A percentile compares a stretch with the other conserved stretches of the same genome.
Evolutionary conservation across 2,113 vertebrate genomes (phyloP).

Genomic region (Grammomys dolichurus): DNA sequence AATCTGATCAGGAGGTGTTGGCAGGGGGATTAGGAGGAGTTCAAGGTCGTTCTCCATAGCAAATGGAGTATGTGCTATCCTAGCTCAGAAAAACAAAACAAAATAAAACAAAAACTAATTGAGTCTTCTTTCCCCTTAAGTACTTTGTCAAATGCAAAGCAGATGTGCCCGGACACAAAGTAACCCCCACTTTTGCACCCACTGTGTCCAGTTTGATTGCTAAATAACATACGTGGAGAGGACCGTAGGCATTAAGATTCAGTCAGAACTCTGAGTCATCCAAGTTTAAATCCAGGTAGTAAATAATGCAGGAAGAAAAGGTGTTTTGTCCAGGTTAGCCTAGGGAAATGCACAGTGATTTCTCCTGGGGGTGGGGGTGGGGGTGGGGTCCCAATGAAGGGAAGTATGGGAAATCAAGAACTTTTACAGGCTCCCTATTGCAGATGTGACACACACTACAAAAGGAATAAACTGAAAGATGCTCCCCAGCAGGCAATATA

Average conservation of each 20-base stretch:
- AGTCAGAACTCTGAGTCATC: not conserved
- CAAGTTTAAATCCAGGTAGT: constrained; percentile 31
- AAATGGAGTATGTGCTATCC: not conserved
- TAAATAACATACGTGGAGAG: constrained; percentile 19
- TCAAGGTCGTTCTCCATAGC: not conserved
- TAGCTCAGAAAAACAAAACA: not conserved
- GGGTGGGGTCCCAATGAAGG: not conserved
- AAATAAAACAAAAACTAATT: not conserved
- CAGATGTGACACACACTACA: not conserved
- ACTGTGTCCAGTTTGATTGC: not conserved
- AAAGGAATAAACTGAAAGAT: constrained; percentile 22
- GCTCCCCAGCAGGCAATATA: not conserved
- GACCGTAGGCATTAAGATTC: not conserved
- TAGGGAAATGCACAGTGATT: not conserved
- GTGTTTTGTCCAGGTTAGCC: not conserved
- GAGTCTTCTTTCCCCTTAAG: constrained; percentile 3
- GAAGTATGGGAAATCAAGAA: not conserved
- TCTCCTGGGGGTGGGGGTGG: not conserved
- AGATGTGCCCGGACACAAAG: constrained; percentile 15
- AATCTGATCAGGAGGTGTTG: not conserved
- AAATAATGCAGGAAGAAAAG: constrained; percentile 33
- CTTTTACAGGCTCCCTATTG: not conserved
- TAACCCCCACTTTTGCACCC: not conserved
- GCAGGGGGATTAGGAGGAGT: no score
- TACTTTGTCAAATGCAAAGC: constrained; percentile 22